Base-by-base conservation (phyloP, 2,113 vertebrate genomes). In the Ophiodon elongatus region DNA sequence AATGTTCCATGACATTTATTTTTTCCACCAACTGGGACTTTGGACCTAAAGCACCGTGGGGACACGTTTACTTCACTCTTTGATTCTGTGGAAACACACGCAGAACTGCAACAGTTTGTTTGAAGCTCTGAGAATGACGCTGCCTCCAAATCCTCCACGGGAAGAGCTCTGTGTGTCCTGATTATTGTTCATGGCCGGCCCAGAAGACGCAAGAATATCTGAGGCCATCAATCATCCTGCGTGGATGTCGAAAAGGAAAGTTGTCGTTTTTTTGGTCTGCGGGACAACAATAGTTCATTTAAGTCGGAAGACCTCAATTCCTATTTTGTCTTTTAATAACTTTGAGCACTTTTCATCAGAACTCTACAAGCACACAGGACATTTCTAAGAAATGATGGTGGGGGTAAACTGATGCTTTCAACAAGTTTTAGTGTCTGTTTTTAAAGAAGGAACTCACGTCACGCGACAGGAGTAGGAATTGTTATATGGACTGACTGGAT, bases 311-410 rank as follows among this genome's bases (percentile, higher is more conserved):
- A 79, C 43, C 60, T 52, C 76, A 79, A 81, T 91, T 88, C 89
- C 92, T 92, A 76, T 88, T 89, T 91, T 92, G 87, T 93, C 86
- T 92, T 95, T 95, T 89, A 90, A 85, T 63, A 75, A 82, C 69
- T 66, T 82, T 68, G 57, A 79, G 75, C 88, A 70, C 75, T 78
- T 89, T 90, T 83, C 72, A 63, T 83, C 75, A 74, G 70, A 92
- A 89, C 63, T 76, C 41, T 78, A 33, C n/a, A 63, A 74, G 63
- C 92, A 92, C 82, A 8, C 43, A 79, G 37, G 72, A 90, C 35
- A 70, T 86, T 91, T 92, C 88, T 79, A 84, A 66, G 27, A 80
- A 76, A 11, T 71, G n/a, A 33, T 56, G 85, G 85, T 87, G 88
- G 80, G 78, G 76, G 56, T 37, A 73, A 89, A 86, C 69, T 37